Evolutionary conservation across 2,113 vertebrate genomes (phyloP).

Genomic region (Hemicordylus capensis): DNA sequence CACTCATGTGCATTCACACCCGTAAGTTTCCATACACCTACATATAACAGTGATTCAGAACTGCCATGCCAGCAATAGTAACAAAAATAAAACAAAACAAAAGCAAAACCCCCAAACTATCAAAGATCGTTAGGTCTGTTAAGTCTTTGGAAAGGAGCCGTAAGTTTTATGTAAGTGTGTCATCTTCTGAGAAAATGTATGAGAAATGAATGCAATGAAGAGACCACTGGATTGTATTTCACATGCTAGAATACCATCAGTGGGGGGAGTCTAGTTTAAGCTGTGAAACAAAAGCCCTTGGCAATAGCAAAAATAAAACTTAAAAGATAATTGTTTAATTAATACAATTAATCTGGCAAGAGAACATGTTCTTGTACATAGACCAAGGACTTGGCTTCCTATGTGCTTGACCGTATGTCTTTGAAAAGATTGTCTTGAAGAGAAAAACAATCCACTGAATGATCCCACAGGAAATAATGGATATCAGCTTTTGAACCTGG

Average conservation of each 20-base stretch:
- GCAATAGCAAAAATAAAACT: slow-evolving; percentile 48
- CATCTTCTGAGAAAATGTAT: slow-evolving; percentile 42
- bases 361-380: slow-evolving; percentile 22
- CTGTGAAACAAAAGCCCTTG: slow-evolving; percentile 33
- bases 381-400: not conserved
- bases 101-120: slow-evolving; percentile 30
- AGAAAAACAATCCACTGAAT: not conserved
- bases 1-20: not conserved
- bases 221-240: slow-evolving; percentile 43
- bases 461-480: not conserved
- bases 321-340: slow-evolving; percentile 43
- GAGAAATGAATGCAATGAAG: slow-evolving; percentile 45
- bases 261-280: slow-evolving; percentile 37
- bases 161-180: slow-evolving; percentile 34
- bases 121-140: slow-evolving; percentile 26
- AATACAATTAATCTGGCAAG: slow-evolving; percentile 14
- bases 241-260: slow-evolving; percentile 35
- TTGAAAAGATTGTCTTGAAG: slow-evolving; percentile 9
- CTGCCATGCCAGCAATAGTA: slow-evolving; percentile 47
- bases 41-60: slow-evolving; percentile 8
- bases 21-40: not conserved
- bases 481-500: not conserved
- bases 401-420: not conserved
- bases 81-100: slow-evolving; percentile 22
- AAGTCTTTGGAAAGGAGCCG: slow-evolving; percentile 47